Conservation (phyloP, 2,113 vertebrate species). For the Planiliza haematocheilus region DNA sequence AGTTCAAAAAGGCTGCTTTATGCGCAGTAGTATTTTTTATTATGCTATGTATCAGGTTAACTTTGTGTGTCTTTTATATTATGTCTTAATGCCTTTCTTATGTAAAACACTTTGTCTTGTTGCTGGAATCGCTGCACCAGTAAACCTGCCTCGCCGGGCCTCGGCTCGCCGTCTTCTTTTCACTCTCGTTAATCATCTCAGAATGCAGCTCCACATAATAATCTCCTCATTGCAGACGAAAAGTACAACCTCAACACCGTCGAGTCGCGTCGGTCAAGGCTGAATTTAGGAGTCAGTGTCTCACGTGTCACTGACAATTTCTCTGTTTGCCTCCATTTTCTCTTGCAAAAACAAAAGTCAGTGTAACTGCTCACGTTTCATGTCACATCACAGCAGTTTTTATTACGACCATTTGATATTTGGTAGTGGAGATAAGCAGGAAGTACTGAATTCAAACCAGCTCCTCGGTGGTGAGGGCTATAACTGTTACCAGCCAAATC, state of each 20-base stretch:
- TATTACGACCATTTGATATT: too few relatives aligned
- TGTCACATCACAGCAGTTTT: too few relatives aligned
- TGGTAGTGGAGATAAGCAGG: too few relatives aligned
- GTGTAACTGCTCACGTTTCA: too few relatives aligned
- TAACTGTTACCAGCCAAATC: not conserved
- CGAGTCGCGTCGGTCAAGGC: constrained; percentile 3
- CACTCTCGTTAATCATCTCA: constrained; percentile 28
- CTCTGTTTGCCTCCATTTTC: not conserved
- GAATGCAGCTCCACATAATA: constrained; percentile 1
- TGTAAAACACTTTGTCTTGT: not conserved
- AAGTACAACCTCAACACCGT: constrained; percentile 2
- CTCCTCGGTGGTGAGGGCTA: too few relatives aligned
- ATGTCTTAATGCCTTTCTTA: not conserved
- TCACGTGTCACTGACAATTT: not conserved
- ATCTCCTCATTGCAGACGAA: constrained; percentile 7
- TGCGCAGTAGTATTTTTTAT: not conserved
- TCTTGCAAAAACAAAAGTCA: not conserved
- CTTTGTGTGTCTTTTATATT: not conserved
- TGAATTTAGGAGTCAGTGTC: not conserved
- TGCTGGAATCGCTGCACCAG: not conserved
- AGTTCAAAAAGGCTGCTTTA: too few relatives aligned
- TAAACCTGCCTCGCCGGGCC: not conserved
- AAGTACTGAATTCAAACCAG: too few relatives aligned
- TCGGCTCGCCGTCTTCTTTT: not conserved
- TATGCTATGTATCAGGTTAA: not conserved